Base-by-base conservation (phyloP, 2,797 vertebrate species). In the Thunnus albacares region DNA sequence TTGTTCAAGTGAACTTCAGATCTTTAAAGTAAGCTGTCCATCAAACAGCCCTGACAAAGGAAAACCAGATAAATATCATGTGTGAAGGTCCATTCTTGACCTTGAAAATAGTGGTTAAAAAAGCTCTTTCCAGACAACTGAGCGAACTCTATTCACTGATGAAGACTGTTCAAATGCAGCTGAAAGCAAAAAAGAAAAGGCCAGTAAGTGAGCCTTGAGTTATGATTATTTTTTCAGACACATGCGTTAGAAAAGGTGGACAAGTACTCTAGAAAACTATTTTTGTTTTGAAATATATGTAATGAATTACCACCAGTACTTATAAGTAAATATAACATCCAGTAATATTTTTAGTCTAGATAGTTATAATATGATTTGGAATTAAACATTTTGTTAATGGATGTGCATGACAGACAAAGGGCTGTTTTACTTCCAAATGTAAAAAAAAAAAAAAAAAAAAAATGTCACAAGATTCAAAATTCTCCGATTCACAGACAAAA, bases 11-110 rank as follows among this genome's bases (percentile, higher is more conserved):
- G 55, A 72, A 72, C 41, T 45, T 68, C 43, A 60, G 22, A 43
- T n/a, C 24, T 72, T 65, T 71, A 33, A 67, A 47, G 15, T 57
- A 35, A 69, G 10, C 17, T 10, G 53, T 26, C 30, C 24, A 67
- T 73, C 56, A 58, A 62, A 57, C 18, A 24, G 47, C 3, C 17
- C 1, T 43, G 3, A 53, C 20, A n/a, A 64, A 28, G 20, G 30
- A 5, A 0, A 55, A 20, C 5, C 7, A 18, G 0, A 10, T 5
- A 9, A 10, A 35, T 58, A 24, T 41, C 0, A 1, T 30, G 17
- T 41, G 20, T 65, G 30, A 79, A 64, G 15, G 51, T 53, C 59
- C 22, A 68, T 73, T 51, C 17, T 49, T 59, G 61, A 83, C 62
- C 76, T 60, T 5, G 6, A 14, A 28, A 68, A 57, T 51, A 51